Conservation (phyloP, 1,140 invertebrate genomes). For the Geopemphigus sp. region DNA sequence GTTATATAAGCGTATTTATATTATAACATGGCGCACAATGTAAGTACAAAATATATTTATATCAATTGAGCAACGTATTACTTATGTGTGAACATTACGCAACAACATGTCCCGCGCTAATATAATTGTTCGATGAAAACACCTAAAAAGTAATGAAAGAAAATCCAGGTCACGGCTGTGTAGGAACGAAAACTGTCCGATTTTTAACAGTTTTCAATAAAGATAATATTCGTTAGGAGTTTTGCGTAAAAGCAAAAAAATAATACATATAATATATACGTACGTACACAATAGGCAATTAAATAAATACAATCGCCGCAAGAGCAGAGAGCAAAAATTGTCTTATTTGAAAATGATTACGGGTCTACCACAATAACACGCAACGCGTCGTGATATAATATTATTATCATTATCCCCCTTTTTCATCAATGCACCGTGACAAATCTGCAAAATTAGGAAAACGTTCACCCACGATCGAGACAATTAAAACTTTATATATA, state of each 20-base stretch:
- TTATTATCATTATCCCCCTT: too few species aligned
- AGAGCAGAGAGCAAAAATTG: background rate
- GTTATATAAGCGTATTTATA: background rate
- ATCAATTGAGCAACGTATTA: background rate
- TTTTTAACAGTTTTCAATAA: background rate
- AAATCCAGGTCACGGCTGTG: constrained; percentile 22
- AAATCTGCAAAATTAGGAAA: too few species aligned
- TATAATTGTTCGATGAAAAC: constrained; percentile 21
- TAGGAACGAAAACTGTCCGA: background rate
- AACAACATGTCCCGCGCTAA: background rate
- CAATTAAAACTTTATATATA: too few species aligned
- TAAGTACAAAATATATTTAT: background rate
- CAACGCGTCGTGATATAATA: too few species aligned
- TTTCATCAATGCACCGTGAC: too few species aligned
- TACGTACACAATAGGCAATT: background rate
- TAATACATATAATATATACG: background rate
- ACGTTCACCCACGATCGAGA: too few species aligned
- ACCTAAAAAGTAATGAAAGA: constrained; percentile 2
- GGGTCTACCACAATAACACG: background rate
- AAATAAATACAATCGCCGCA: background rate
- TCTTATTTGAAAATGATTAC: too few species aligned
- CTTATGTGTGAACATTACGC: background rate
- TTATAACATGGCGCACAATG: background rate
- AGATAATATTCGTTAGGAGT: background rate
- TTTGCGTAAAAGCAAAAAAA: background rate